Percentiles rank a stretch among this genome's conserved stretches.
phyloP scores from a whole-genome alignment of 2,888 invertebrate genomes.

The Spisula solida region DNA sequence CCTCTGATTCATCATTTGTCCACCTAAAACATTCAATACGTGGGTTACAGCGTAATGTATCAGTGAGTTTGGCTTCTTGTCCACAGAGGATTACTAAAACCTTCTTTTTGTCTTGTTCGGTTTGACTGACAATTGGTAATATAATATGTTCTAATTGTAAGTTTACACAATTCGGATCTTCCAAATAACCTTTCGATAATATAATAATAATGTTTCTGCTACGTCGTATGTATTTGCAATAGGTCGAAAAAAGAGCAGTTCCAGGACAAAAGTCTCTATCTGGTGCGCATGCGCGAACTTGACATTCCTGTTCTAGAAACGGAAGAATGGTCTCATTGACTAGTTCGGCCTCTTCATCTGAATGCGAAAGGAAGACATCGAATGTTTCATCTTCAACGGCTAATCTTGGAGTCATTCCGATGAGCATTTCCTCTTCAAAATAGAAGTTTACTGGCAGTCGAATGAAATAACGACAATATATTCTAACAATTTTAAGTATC shows the following conservation, averaged over 20 bases:
- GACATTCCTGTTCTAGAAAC: constrained; percentile 34
- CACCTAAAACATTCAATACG: background rate
- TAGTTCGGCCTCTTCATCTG: constrained; percentile 30
- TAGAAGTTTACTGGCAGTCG: background rate
- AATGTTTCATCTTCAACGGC: constrained; percentile 19
- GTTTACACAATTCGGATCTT: constrained; percentile 25
- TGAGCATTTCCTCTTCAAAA: background rate
- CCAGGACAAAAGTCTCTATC: constrained; percentile 25
- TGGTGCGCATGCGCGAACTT: constrained; percentile 26
- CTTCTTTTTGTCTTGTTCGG: background rate
- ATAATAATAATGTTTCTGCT: constrained; percentile 38
- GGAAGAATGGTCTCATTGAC: constrained; percentile 31
- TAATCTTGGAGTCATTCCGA: constrained; percentile 6
- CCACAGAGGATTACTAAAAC: background rate
- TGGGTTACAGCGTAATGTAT: background rate
- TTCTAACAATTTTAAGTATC: background rate
- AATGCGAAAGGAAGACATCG: constrained; percentile 38
- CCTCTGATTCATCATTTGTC: background rate
- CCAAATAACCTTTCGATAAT: constrained; percentile 21
- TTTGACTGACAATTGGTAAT: background rate
- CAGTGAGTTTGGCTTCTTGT: background rate
- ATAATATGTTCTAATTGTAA: constrained; percentile 47
- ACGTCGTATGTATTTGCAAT: constrained; percentile 18
- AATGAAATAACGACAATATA: constrained; percentile 24
- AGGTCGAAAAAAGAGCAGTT: background rate